A percentile compares a stretch with the other conserved stretches of the same genome.
Conservation (phyloP, 2,113 vertebrate genomes). For the Antigone vipio region DNA sequence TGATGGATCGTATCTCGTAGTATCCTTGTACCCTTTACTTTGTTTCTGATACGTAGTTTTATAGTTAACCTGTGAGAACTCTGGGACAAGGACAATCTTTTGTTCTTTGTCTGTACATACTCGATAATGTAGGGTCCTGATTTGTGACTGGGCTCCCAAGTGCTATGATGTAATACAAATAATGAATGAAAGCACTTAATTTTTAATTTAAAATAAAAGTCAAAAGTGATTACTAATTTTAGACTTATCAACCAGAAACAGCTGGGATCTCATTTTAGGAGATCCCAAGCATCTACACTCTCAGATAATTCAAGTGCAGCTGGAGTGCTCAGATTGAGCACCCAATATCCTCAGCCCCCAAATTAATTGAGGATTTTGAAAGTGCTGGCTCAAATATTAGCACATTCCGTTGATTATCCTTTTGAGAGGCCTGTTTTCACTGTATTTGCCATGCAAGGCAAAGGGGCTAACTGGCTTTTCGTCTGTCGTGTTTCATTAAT, state of each 20-base stretch:
- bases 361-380: constrained; percentile 56
- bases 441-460: neutral
- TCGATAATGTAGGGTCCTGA: neutral
- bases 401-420: neutral
- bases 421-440: neutral
- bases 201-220: constrained; percentile 60
- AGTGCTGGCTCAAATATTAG: constrained; percentile 42
- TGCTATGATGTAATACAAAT: constrained; percentile 33
- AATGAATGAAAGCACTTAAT: constrained; percentile 50
- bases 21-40: neutral
- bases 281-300: constrained; percentile 30
- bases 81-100: neutral
- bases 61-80: neutral
- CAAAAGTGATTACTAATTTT: constrained; percentile 46
- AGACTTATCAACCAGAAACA: constrained; percentile 48
- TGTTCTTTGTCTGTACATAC: neutral
- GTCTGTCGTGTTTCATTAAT: neutral
- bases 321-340: constrained; percentile 45
- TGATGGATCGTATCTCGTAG: rapidly evolving
- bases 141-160: neutral
- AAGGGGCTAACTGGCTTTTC: neutral
- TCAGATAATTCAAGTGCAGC: constrained; percentile 46
- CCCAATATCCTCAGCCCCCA: constrained; percentile 27
- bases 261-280: constrained; percentile 60
- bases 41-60: neutral